Conservation (phyloP, 1,140 invertebrate genomes). For the Brachionus rubens region DNA sequence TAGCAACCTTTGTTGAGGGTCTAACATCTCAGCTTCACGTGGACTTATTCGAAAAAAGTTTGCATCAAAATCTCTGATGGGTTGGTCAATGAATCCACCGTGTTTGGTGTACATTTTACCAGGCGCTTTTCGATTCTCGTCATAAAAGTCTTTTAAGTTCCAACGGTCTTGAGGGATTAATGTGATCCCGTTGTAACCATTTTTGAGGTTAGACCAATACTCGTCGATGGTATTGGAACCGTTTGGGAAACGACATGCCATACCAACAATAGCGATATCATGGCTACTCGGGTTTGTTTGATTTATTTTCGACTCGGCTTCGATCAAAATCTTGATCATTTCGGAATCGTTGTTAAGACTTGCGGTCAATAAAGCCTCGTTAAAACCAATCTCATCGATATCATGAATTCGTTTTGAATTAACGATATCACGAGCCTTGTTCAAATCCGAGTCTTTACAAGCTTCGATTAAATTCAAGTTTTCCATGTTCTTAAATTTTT, state of each 20-base stretch:
- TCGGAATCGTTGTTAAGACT: too few species aligned
- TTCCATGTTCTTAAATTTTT: too few species aligned
- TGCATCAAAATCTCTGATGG: not conserved
- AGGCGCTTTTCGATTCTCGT: constrained; percentile 46
- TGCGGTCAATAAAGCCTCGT: too few species aligned
- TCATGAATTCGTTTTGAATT: too few species aligned
- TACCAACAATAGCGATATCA: constrained; percentile 49
- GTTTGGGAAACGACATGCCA: constrained; percentile 48
- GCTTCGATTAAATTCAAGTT: too few species aligned
- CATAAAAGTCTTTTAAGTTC: constrained; percentile 47
- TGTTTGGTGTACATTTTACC: constrained; percentile 48
- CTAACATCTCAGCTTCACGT: not conserved
- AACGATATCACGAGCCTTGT: too few species aligned
- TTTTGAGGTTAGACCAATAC: constrained; percentile 49
- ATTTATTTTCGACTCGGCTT: not conserved
- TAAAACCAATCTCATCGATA: too few species aligned
- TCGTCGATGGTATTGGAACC: constrained; percentile 48
- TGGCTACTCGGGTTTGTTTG: not conserved
- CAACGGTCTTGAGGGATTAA: constrained; percentile 49
- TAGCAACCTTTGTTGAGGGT: not conserved
- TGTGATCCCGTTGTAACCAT: constrained; percentile 49
- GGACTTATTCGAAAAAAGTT: not conserved
- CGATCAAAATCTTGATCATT: not conserved
- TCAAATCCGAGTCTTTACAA: too few species aligned
- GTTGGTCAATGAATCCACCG: constrained; percentile 48